These are phyloP conservation scores for Halisarca cf. caerulea DNA, from an alignment of 37 sponge, comb jelly and placozoan species.

Conservation along the genomic window DNA sequence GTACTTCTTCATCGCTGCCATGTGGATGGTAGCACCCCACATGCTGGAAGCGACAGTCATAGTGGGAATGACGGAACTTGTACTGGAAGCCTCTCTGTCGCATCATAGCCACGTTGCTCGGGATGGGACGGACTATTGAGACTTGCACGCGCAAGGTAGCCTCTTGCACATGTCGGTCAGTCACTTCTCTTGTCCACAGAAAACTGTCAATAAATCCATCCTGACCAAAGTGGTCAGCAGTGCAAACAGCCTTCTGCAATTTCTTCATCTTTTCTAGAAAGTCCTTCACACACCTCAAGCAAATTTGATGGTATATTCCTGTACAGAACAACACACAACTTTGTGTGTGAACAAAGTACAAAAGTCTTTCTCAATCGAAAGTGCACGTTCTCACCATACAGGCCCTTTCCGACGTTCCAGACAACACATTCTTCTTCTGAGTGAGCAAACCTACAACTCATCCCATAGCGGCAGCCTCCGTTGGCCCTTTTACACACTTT, in stretches of 20 bases:
- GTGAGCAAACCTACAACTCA: neutral
- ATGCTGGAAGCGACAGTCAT: neutral
- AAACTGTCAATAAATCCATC: neutral
- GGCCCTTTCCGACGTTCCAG: neutral
- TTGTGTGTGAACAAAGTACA: too few species aligned
- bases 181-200: neutral
- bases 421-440: neutral
- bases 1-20: neutral
- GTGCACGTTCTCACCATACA: neutral
- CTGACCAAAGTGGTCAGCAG: neutral
- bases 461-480: neutral
- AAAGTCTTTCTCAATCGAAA: neutral
- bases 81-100: neutral
- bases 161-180: neutral
- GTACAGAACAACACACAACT: neutral
- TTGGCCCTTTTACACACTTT: neutral
- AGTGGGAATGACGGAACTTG: neutral
- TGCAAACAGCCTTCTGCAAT: neutral
- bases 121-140: neutral
- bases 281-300: neutral
- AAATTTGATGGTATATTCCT: neutral
- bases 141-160: neutral
- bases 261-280: neutral
- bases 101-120: neutral
- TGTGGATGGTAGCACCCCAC: conserved; percentile 15